These are phyloP conservation scores for Ditylenchus dipsaci DNA, from an alignment of 1,140 invertebrate genomes.

Conservation along the genomic window DNA sequence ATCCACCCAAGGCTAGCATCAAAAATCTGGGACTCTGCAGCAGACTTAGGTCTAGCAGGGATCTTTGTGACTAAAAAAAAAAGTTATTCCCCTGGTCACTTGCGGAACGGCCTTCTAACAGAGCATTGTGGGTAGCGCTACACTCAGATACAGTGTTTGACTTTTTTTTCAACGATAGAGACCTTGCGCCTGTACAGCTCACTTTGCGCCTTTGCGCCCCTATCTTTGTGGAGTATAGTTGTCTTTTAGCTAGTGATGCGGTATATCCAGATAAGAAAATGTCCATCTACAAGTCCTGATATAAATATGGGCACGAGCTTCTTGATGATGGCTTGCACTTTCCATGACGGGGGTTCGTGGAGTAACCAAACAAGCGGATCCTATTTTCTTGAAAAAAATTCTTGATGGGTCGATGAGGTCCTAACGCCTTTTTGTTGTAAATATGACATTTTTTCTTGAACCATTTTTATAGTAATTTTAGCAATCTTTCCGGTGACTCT, in stretches of 20 bases:
- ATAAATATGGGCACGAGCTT: too few species aligned
- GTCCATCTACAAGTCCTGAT: constrained; percentile 68
- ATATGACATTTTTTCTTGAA: too few species aligned
- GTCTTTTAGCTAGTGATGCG: constrained; percentile 23
- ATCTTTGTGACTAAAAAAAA: constrained; percentile 66
- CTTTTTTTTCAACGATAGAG: background rate
- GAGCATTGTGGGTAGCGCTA: constrained; percentile 61
- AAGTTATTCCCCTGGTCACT: constrained; percentile 37
- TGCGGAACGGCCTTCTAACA: constrained; percentile 52
- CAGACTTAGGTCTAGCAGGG: constrained; percentile 78
- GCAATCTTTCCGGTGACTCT: too few species aligned
- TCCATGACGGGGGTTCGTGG: too few species aligned
- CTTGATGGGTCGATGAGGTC: too few species aligned
- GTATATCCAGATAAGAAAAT: constrained; percentile 89
- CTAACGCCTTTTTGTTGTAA: too few species aligned
- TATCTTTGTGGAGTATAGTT: constrained; percentile 4
- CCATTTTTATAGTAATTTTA: too few species aligned
- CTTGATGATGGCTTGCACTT: too few species aligned
- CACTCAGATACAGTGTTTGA: constrained; percentile 41
- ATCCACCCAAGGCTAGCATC: constrained; percentile 77
- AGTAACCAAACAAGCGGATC: too few species aligned
- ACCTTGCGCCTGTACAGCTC: background rate
- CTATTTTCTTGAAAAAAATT: too few species aligned
- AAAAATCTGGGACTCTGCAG: constrained; percentile 81
- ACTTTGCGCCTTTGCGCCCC: constrained; percentile 7